Evolutionary conservation across 2,113 vertebrate genomes (phyloP).

Genomic region (Caretta caretta): DNA sequence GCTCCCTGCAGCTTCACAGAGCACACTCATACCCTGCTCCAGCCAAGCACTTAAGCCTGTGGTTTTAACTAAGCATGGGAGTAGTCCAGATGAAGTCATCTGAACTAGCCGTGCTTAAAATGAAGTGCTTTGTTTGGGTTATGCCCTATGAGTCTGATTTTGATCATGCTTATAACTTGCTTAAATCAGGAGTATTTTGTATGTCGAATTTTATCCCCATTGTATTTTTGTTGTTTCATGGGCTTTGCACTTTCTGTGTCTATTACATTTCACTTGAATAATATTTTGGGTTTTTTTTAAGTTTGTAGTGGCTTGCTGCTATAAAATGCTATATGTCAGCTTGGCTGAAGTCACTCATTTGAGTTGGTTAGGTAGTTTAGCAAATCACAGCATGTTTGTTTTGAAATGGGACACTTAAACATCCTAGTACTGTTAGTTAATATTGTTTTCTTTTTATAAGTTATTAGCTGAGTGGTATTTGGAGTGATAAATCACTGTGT

Average conservation of each 20-base stretch:
- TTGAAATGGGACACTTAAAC: neutral
- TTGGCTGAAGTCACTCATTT: conserved; percentile 26
- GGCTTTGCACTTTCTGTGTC: neutral
- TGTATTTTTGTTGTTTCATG: neutral
- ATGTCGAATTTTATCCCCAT: rapidly evolving
- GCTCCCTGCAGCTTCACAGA: rapidly evolving
- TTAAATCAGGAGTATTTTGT: neutral
- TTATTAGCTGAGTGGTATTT: conserved; percentile 25
- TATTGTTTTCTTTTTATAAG: neutral
- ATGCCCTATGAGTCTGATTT: neutral
- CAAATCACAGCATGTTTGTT: neutral
- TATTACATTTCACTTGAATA: neutral
- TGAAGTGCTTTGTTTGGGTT: conserved; percentile 5
- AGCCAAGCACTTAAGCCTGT: neutral
- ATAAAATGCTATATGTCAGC: conserved; percentile 28
- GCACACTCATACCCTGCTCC: rapidly evolving
- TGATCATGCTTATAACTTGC: neutral
- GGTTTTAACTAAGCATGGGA: neutral
- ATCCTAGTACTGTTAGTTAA: neutral
- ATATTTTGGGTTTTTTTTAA: neutral
- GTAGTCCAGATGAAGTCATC: rapidly evolving
- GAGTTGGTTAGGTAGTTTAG: conserved; percentile 38
- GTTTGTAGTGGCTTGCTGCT: neutral
- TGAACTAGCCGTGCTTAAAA: neutral
- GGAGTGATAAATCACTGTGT: neutral